Base-by-base conservation (phyloP, 2,113 vertebrate species). In the Pangasianodon hypophthalmus region DNA sequence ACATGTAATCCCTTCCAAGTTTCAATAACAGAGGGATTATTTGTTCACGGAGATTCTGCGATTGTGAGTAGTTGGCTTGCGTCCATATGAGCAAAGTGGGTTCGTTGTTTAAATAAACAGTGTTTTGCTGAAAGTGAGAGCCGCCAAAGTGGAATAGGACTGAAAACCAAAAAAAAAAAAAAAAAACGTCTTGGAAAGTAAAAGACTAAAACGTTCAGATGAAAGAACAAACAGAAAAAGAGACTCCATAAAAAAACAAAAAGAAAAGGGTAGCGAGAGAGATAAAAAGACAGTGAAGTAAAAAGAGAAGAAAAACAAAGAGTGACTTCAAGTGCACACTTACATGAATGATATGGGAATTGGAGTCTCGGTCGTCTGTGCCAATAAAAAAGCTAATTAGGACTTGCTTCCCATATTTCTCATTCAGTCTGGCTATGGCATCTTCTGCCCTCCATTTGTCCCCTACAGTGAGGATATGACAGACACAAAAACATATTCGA, bases 281-380 rank as follows among this genome's bases (percentile, higher is more conserved):
- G 29, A 54, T 7, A 21, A 11, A 71, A 56, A 4, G 19, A 18
- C 11, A n/a, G 3, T 3, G 41, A 4, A 16, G 13, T 6, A 32
- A 32, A 54, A 19, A 29, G 24, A 48, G 67, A 46, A 14, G 4
- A 79, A 19, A 41, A 54, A 82, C 3, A 26, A 37, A 29, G 16
- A 88, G 21, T 44, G 60, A 0, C 26, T 56, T 13, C 6, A 54
- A 9, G 29, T 41, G 81, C 86, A 94, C 90, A 98, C 98, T 95
- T 97, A 99, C 98, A 82, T 99, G 98, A 95, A 99, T 97, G 92
- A 99, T 97, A 67, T 98, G 95, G 6, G 96, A 95, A 73, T 94
- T 95, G 91, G 98, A 99, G 93, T 98, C 97, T 91, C 96, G 97
- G 91, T 99, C 98, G 56, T 99, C 97, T 0, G 97, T 97, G 92